phyloP scores from a whole-genome alignment of 1,140 invertebrate species.

The Pararge aegeria region DNA sequence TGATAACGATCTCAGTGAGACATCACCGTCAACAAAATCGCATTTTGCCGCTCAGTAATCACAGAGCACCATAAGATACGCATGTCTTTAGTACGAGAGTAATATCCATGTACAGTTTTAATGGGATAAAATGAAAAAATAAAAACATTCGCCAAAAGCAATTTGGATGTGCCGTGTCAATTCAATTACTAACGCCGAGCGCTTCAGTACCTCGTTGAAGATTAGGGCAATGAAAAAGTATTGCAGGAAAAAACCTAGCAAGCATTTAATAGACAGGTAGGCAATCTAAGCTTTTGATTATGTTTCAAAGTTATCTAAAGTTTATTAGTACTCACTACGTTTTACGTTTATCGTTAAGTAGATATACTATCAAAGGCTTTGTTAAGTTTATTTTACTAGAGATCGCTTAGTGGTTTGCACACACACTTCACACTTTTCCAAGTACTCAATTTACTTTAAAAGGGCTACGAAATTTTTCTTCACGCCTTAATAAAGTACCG shows the following conservation, averaged over 20 bases:
- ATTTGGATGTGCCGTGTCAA: slow-evolving; percentile 62
- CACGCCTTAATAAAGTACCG: too few relatives aligned
- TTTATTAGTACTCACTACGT: background rate
- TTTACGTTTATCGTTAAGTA: background rate
- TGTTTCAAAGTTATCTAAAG: background rate
- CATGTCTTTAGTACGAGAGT: slow-evolving; percentile 1
- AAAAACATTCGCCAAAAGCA: slow-evolving; percentile 52
- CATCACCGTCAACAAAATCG: background rate
- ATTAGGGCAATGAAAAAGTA: slow-evolving; percentile 70
- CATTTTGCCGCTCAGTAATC: slow-evolving; percentile 4
- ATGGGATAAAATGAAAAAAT: slow-evolving; percentile 50
- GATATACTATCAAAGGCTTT: too few relatives aligned
- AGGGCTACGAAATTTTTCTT: too few relatives aligned
- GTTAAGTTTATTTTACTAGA: too few relatives aligned
- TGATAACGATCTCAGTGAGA: slow-evolving; percentile 1
- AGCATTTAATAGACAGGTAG: slow-evolving; percentile 59
- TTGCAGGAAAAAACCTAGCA: slow-evolving; percentile 57
- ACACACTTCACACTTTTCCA: too few relatives aligned
- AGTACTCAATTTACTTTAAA: too few relatives aligned
- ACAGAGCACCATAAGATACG: slow-evolving; percentile 1
- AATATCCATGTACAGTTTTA: slow-evolving; percentile 1
- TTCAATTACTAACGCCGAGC: slow-evolving; percentile 56
- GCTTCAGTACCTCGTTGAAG: slow-evolving; percentile 48
- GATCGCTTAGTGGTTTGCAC: too few relatives aligned
- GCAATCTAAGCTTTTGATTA: slow-evolving; percentile 23